phyloP scores from a whole-genome alignment of 2,888 invertebrate species.

The Pterobdella sp. region DNA sequence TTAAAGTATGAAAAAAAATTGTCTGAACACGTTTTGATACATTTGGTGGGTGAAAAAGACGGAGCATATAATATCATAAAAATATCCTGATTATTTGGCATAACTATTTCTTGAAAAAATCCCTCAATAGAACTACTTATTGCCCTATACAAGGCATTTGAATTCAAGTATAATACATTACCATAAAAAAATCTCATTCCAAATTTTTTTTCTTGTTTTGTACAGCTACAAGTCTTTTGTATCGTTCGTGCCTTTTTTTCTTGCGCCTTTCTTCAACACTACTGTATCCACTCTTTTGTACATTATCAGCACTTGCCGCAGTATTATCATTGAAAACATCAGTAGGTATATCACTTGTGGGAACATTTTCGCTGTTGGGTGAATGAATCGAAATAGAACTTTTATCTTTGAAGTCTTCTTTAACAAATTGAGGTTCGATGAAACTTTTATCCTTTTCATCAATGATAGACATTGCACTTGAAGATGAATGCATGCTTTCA shows the following conservation, averaged over 20 bases:
- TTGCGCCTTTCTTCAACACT: slow-evolving; percentile 7
- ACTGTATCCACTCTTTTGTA: not conserved
- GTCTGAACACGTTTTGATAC: no score
- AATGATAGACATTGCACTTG: not conserved
- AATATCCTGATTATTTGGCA: no score
- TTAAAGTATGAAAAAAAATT: no score
- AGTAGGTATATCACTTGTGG: not conserved
- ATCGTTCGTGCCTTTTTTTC: not conserved
- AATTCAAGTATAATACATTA: no score
- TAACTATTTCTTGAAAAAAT: no score
- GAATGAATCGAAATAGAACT: not conserved
- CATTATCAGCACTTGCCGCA: not conserved
- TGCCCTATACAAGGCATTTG: no score
- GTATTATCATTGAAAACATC: not conserved
- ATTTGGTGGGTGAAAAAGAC: no score
- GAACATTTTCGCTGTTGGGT: not conserved
- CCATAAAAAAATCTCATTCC: not conserved
- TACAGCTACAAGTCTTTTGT: not conserved
- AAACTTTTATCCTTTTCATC: not conserved
- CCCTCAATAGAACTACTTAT: no score
- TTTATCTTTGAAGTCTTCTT: not conserved
- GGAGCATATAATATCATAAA: no score
- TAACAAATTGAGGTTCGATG: not conserved
- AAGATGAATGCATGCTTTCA: not conserved
- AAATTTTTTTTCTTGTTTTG: not conserved